These are phyloP conservation scores for Limnephilus auricula DNA, from an alignment of 2,888 invertebrate species.

Conservation along the genomic window DNA sequence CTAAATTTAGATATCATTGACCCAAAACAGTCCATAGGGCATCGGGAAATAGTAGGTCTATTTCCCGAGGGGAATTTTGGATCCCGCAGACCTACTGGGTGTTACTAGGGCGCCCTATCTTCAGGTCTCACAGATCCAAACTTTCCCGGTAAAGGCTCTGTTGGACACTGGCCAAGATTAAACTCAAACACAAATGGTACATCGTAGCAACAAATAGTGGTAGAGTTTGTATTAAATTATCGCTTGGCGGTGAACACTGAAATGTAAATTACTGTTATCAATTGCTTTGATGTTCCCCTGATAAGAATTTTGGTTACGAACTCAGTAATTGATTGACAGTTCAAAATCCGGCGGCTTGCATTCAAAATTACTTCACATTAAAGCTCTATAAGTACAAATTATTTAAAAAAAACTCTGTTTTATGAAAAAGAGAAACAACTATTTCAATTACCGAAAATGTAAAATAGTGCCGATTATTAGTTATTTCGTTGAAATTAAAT, in stretches of 20 bases:
- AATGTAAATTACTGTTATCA: neutral
- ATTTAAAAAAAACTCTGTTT: too few relatives aligned
- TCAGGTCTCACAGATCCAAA: neutral
- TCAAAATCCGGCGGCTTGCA: too few relatives aligned
- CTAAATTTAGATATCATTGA: neutral
- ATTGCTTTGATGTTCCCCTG: neutral
- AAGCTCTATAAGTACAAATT: too few relatives aligned
- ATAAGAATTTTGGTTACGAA: too few relatives aligned
- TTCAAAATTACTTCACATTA: too few relatives aligned
- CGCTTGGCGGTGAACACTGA: neutral
- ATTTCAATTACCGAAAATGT: too few relatives aligned
- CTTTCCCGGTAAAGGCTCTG: slow-evolving; percentile 7
- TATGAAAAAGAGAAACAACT: too few relatives aligned
- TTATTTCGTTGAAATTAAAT: too few relatives aligned
- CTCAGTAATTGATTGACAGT: too few relatives aligned
- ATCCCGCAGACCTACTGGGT: neutral
- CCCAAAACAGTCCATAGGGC: neutral
- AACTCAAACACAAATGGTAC: slow-evolving; percentile 21
- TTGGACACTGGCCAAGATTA: slow-evolving; percentile 40
- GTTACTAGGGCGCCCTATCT: slow-evolving; percentile 9
- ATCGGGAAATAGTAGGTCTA: too few relatives aligned
- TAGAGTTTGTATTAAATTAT: neutral
- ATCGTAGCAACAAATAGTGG: neutral
- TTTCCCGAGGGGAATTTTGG: too few relatives aligned
- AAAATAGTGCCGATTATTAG: too few relatives aligned